Conservation (phyloP, 2,113 vertebrate genomes). For the Caranx ignobilis region DNA sequence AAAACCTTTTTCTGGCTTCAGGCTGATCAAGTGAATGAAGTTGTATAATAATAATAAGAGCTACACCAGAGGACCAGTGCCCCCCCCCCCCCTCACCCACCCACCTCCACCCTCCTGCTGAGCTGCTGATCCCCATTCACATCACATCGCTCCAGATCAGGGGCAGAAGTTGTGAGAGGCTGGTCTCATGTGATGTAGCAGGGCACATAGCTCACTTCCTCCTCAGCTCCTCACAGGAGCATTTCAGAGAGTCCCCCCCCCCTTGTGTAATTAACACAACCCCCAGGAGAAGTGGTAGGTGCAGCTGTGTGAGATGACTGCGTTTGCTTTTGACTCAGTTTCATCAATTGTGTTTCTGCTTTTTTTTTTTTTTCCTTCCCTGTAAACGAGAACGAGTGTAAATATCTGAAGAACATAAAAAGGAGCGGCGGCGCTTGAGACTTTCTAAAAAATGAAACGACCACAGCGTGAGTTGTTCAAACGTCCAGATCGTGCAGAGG, state of each 20-base stretch:
- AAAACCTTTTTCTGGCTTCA: not conserved
- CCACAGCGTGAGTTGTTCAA: no score
- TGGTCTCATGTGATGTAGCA: conserved; percentile 13
- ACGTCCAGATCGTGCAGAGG: no score
- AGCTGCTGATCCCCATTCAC: not conserved
- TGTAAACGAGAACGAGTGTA: not conserved
- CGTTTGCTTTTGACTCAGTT: not conserved
- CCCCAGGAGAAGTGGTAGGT: conserved; percentile 32
- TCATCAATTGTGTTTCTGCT: not conserved
- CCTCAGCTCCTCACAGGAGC: not conserved
- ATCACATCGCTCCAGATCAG: not conserved
- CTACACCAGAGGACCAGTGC: no score
- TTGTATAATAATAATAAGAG: not conserved
- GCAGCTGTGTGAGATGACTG: not conserved
- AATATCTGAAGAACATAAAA: not conserved
- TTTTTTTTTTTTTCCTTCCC: not conserved
- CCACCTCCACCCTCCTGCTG: no score
- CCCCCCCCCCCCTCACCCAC: no score
- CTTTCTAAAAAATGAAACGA: no score
- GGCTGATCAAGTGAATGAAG: not conserved
- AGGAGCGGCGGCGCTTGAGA: no score
- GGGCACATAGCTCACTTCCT: not conserved
- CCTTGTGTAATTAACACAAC: conserved; percentile 50
- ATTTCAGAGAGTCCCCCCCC: conserved; percentile 12
- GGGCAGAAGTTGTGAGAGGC: not conserved